A percentile compares a stretch with the other conserved stretches of the same genome.
phyloP scores from a whole-genome alignment of 2,797 vertebrate genomes.

The Jordanella pulchra region DNA sequence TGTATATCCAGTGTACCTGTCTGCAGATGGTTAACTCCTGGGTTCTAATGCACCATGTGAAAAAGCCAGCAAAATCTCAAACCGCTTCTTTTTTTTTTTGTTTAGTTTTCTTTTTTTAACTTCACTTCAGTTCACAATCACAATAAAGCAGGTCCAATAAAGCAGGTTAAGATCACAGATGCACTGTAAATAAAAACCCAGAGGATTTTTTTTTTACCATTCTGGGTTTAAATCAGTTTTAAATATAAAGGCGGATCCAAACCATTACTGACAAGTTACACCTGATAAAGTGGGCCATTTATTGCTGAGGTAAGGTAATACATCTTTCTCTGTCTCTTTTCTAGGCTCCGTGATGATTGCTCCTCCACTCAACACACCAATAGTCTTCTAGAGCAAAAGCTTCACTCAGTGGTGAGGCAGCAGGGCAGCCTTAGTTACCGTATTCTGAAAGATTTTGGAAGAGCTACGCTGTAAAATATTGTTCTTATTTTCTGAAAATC shows the following conservation, averaged over 20 bases:
- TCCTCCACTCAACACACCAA: conserved; percentile 78
- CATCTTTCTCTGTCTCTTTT: conserved; percentile 10
- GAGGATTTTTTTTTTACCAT: background rate
- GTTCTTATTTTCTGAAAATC: background rate
- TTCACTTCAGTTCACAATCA: background rate
- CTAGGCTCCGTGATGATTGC: conserved; percentile 76
- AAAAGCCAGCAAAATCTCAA: no score
- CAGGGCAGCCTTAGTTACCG: background rate
- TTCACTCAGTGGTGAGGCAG: conserved; percentile 75
- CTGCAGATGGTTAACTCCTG: background rate
- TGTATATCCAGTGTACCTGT: background rate
- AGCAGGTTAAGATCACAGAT: background rate
- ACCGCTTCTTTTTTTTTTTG: no score
- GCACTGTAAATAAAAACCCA: background rate
- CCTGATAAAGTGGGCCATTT: background rate
- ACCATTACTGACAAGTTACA: background rate
- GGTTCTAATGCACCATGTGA: background rate
- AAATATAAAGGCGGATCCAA: background rate
- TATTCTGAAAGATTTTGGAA: background rate
- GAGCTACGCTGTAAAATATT: background rate
- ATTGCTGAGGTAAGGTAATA: no score
- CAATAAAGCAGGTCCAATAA: background rate
- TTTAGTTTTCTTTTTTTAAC: no score
- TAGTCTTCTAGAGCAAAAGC: conserved; percentile 71
- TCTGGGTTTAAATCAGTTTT: no score